These are phyloP conservation scores for Dromius quadrimaculatus DNA, from an alignment of 2,888 invertebrate genomes.

Conservation along the genomic window DNA sequence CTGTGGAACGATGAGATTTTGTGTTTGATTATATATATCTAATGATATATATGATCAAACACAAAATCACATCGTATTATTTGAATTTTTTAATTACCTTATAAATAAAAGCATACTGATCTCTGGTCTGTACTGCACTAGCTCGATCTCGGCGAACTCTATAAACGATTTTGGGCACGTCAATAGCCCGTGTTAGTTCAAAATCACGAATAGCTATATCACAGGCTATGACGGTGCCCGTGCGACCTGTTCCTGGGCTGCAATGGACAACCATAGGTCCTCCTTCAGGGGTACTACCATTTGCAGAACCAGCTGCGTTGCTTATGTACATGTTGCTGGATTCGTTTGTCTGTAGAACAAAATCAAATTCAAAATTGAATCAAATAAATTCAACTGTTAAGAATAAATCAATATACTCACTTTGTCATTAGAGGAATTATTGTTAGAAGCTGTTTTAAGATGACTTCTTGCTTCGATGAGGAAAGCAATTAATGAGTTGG, in stretches of 20 bases:
- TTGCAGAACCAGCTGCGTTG: slow-evolving; percentile 49
- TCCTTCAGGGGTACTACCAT: slow-evolving; percentile 63
- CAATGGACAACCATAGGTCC: slow-evolving; percentile 87
- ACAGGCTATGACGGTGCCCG: slow-evolving; percentile 87
- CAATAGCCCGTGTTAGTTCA: slow-evolving; percentile 82
- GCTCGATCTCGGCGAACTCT: slow-evolving; percentile 88
- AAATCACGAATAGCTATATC: slow-evolving; percentile 90
- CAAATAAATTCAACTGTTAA: no score
- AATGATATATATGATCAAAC: no score
- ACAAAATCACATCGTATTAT: no score
- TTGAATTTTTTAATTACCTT: no score
- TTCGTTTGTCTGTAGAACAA: slow-evolving; percentile 25
- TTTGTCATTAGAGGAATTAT: slow-evolving; percentile 38
- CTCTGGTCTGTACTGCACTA: slow-evolving; percentile 89
- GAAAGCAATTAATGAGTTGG: slow-evolving; percentile 87
- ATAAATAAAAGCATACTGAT: slow-evolving; percentile 93
- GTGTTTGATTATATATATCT: no score
- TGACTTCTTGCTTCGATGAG: slow-evolving; percentile 83
- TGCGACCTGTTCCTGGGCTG: slow-evolving; percentile 91
- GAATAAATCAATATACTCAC: background rate
- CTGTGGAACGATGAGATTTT: no score
- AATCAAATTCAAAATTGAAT: no score
- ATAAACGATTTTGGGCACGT: slow-evolving; percentile 88
- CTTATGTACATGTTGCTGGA: slow-evolving; percentile 38
- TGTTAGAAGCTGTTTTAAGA: slow-evolving; percentile 64